Percentiles rank a stretch among this genome's conserved stretches.
phyloP scores from a whole-genome alignment of 1,140 invertebrate species.

The Apis mellifera region Amel_HAv3.1 CM009940.2:7572001-7572500 shows the following conservation, averaged over 20 bases:
- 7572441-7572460: neutral
- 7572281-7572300: conserved; percentile 24
- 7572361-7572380: conserved; percentile 29
- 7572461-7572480: neutral
- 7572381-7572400: neutral
- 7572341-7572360: conserved; percentile 24
- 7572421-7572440: neutral
- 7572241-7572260: conserved; percentile 42
- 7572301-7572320: conserved; percentile 21
- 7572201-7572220: conserved; percentile 44
- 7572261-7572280: conserved; percentile 26
- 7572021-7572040: conserved; percentile 67
- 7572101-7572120: conserved; percentile 30
- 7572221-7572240: conserved; percentile 61
- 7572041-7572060: conserved; percentile 63
- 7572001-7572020: conserved; percentile 57
- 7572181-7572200: conserved; percentile 44
- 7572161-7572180: conserved; percentile 66
- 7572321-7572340: conserved; percentile 24
- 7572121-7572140: conserved; percentile 57
- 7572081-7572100: conserved; percentile 39
- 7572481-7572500: neutral
- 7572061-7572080: conserved; percentile 57
- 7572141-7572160: conserved; percentile 70
- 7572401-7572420: neutral